Base-by-base conservation (phyloP, 37 sponge, comb jelly and placozoan genomes). In the Crambe crambe region DNA sequence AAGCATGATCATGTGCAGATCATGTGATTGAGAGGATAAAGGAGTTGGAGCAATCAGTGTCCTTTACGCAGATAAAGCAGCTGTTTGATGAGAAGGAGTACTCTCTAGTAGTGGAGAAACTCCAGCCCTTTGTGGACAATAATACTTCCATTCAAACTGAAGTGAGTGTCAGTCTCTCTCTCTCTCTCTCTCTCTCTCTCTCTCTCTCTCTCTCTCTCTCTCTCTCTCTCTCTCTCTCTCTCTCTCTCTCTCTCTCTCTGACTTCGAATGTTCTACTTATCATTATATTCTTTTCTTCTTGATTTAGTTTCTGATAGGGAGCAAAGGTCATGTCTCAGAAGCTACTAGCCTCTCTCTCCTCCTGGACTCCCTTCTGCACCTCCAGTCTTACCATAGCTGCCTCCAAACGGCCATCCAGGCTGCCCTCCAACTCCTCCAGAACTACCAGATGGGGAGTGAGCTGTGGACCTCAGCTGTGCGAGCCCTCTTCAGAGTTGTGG, bases 261-360 rank as follows among this genome's bases (percentile, higher is more conserved):
- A n/a, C n/a, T n/a, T n/a, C n/a, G n/a, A n/a, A n/a, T n/a, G n/a
- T n/a, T n/a, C n/a, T n/a, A n/a, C n/a, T n/a, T n/a, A n/a, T n/a
- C n/a, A n/a, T n/a, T n/a, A n/a, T n/a, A n/a, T n/a, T n/a, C n/a
- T n/a, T n/a, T n/a, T n/a, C n/a, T n/a, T n/a, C 6, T 42, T 35
- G 10, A 60, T 66, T 1, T 76, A 87, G 87, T 87, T 87, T 59
- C 44, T 87, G 70, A 63, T 87, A 39, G 87, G 87, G 1, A 44
- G 38, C 25, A 64, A 74, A 23, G 43, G 47, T 25, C 32, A 10
- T 6, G 20, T 31, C 4, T n/a, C 29, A 1, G 75, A 73, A 39
- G 51, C 42, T 1, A 70, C 79, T 6, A 38, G 71, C 58, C 72
- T 85, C 10, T 77, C 44, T 34, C 72, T 85, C 26, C 54, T 85